Base-by-base conservation (phyloP, 1,140 invertebrate genomes). In the Bombus impatiens region DNA sequence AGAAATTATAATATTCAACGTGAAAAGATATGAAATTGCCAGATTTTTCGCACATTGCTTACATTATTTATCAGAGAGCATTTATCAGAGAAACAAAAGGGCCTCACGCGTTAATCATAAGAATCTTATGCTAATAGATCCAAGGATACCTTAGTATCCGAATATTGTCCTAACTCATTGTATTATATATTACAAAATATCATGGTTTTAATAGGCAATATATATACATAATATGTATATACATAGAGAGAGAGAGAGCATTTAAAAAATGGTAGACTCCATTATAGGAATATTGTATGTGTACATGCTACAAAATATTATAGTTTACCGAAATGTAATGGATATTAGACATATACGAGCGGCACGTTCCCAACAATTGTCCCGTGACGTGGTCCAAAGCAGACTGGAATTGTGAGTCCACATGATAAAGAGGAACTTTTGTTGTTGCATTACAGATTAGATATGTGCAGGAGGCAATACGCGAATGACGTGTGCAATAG, bases 401-500 rank as follows among this genome's bases (percentile, higher is more conserved):
- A 80, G 74, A 62, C 74, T 62, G 86, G 70, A 75, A 81, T 65
- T 70, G 35, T 88, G 76, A 80, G 65, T 81, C 72, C 74, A 90
- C 76, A 92, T 93, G 92, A 94, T 94, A 94, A 94, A 94, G 90
- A 91, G 91, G 86, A 88, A 94, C 93, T 93, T 94, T 95, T 95
- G 90, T 95, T 95, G 84, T 95, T 95, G 93, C 93, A 91, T 97
- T 97, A 95, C 98, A 99, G 98, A 98, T 98, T 99, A 97, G 98
- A 99, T 97, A 99, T 99, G 98, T 99, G 98, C 97, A 97, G 98
- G 96, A 97, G 98, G 96, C 97, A 98, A 96, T 98, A 98, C 96
- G 97, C 98, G 95, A 97, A 97, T 96, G 98, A 98, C 96, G 97
- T 97, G 96, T 99, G 98, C 97, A 99, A 99, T 97, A 97, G 98